Evolutionary conservation across 2,113 vertebrate genomes (phyloP).

Genomic region (Phylloscopus trochilus): DNA sequence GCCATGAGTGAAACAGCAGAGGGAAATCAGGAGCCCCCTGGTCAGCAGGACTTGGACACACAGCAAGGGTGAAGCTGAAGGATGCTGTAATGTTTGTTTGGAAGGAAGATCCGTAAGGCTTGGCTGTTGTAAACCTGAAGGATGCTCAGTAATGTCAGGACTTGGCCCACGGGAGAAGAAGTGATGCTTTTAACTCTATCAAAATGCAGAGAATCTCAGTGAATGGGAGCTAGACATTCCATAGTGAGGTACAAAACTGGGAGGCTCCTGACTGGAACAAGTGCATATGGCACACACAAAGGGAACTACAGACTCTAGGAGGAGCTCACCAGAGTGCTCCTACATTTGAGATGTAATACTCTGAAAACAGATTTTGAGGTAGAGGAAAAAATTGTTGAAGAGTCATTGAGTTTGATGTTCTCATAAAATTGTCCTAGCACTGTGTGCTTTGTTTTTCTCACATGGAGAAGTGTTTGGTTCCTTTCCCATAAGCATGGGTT

Average conservation of each 20-base stretch:
- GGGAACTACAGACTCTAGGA: neutral
- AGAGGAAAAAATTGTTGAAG: neutral
- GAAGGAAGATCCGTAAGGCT: neutral
- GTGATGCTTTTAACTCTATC: neutral
- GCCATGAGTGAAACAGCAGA: neutral
- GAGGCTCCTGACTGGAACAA: neutral
- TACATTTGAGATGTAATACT: neutral
- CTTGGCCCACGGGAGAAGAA: neutral
- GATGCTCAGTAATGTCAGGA: neutral
- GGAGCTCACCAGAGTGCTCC: neutral
- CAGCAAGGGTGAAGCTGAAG: neutral
- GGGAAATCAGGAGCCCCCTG: neutral
- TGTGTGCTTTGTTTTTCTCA: neutral
- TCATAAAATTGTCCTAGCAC: neutral
- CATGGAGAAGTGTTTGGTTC: neutral
- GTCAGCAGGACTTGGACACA: neutral
- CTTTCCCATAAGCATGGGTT: neutral
- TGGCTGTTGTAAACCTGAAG: neutral
- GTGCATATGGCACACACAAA: accelerated
- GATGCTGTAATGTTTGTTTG: neutral
- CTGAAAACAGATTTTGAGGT: neutral
- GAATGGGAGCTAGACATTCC: neutral
- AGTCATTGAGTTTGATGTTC: neutral
- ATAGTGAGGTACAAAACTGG: neutral
- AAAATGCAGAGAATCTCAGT: neutral